Conservation (phyloP, 2,888 invertebrate species). For the Tridacna gigas region DNA sequence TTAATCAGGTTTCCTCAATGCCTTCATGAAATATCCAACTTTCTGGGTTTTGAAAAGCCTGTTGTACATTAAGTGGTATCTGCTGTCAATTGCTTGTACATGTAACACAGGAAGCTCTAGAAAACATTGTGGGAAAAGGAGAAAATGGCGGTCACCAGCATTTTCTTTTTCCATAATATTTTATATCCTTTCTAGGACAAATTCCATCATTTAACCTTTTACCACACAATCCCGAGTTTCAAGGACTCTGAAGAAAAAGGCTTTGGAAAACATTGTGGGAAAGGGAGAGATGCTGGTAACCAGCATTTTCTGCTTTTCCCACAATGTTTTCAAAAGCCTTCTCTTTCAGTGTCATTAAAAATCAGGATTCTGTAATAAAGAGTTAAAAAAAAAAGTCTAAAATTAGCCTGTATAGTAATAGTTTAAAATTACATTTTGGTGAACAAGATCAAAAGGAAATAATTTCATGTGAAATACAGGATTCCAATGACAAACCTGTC, state of each 20-base stretch:
- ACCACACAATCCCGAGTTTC: no score
- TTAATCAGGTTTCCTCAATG: background rate
- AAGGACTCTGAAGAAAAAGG: no score
- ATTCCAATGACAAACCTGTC: no score
- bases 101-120: background rate
- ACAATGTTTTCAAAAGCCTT: background rate
- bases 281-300: background rate
- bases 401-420: background rate
- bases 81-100: no score
- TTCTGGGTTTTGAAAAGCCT: background rate
- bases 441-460: background rate
- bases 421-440: background rate
- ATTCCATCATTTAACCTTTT: background rate
- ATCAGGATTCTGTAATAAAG: background rate
- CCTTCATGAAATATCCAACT: background rate
- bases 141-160: background rate
- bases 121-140: background rate
- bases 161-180: background rate
- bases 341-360: background rate
- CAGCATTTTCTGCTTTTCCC: background rate
- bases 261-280: no score
- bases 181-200: background rate
- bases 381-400: background rate
- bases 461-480: no score
- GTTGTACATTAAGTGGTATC: no score